These are phyloP conservation scores for Drosophila rufa DNA, from an alignment of 1,140 invertebrate species.

Conservation along the genomic window DNA sequence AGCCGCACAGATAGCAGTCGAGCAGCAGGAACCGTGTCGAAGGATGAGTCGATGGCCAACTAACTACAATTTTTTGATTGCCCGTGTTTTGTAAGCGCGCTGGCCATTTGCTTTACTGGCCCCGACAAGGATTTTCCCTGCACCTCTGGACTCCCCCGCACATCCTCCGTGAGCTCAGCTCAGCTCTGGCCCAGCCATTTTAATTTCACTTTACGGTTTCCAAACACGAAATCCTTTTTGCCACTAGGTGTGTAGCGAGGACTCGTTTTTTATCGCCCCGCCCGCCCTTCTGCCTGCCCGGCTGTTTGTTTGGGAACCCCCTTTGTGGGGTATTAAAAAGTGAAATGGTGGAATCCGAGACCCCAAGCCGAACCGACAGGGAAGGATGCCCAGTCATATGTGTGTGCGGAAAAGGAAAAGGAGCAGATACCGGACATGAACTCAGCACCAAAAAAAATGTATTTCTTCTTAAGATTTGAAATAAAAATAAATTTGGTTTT, in stretches of 20 bases:
- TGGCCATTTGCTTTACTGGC: slow-evolving; percentile 64
- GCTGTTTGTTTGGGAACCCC: slow-evolving; percentile 51
- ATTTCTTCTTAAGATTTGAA: too few relatives aligned
- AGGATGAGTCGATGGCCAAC: slow-evolving; percentile 71
- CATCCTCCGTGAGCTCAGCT: slow-evolving; percentile 25
- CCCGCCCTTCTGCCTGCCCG: slow-evolving; percentile 4
- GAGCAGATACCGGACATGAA: neutral
- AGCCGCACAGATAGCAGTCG: slow-evolving; percentile 59
- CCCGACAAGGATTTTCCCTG: slow-evolving; percentile 10
- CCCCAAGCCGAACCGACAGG: slow-evolving; percentile 8
- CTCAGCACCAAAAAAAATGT: slow-evolving; percentile 4
- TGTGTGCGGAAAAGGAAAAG: neutral
- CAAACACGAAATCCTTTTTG: slow-evolving; percentile 81
- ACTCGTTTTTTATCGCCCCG: slow-evolving; percentile 67
- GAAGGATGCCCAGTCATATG: slow-evolving; percentile 46
- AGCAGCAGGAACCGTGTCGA: slow-evolving; percentile 27
- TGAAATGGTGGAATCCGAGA: slow-evolving; percentile 58
- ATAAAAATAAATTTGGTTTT: too few relatives aligned
- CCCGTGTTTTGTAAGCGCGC: slow-evolving; percentile 60
- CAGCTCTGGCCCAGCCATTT: slow-evolving; percentile 67
- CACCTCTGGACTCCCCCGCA: neutral
- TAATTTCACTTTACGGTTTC: slow-evolving; percentile 83
- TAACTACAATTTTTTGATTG: slow-evolving; percentile 65
- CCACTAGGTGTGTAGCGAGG: slow-evolving; percentile 58
- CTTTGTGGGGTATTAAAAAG: slow-evolving; percentile 64